Evolutionary conservation across 2,888 invertebrate species (phyloP).

Genomic region (Selenia dentaria): DNA sequence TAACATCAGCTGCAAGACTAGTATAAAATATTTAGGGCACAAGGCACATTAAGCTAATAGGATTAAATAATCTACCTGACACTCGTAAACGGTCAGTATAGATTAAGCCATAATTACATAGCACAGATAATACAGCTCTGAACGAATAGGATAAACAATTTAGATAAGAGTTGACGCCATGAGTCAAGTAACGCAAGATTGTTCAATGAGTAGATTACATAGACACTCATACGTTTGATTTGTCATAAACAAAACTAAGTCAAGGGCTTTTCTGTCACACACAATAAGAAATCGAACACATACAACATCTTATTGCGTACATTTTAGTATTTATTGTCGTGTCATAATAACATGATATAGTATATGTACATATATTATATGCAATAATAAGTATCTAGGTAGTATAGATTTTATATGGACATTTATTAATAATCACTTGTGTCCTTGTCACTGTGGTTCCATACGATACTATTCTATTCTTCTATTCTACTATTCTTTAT

Average conservation of each 20-base stretch:
- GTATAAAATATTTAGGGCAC: constrained; percentile 43
- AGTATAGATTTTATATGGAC: too few relatives aligned
- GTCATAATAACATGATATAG: too few relatives aligned
- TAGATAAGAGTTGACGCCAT: constrained; percentile 57
- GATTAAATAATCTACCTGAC: constrained; percentile 21
- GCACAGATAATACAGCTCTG: constrained; percentile 36
- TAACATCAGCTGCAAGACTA: too few relatives aligned
- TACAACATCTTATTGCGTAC: too few relatives aligned
- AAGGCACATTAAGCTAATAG: constrained; percentile 38
- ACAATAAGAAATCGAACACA: constrained; percentile 1
- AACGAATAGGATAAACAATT: constrained; percentile 57
- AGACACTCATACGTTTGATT: constrained; percentile 21
- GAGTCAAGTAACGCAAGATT: constrained; percentile 50
- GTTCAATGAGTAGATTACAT: constrained; percentile 22
- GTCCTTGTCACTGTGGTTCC: too few relatives aligned
- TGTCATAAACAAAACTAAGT: constrained; percentile 35
- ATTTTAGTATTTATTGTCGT: too few relatives aligned
- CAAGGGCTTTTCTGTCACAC: constrained; percentile 37
- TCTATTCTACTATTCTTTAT: too few relatives aligned
- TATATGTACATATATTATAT: too few relatives aligned
- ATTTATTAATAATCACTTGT: too few relatives aligned
- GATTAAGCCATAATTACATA: constrained; percentile 34
- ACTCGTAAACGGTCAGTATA: constrained; percentile 24
- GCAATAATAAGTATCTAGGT: too few relatives aligned
- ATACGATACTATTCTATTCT: too few relatives aligned